phyloP scores from a whole-genome alignment of 2,888 invertebrate genomes.

The Baronia brevicornis region DNA sequence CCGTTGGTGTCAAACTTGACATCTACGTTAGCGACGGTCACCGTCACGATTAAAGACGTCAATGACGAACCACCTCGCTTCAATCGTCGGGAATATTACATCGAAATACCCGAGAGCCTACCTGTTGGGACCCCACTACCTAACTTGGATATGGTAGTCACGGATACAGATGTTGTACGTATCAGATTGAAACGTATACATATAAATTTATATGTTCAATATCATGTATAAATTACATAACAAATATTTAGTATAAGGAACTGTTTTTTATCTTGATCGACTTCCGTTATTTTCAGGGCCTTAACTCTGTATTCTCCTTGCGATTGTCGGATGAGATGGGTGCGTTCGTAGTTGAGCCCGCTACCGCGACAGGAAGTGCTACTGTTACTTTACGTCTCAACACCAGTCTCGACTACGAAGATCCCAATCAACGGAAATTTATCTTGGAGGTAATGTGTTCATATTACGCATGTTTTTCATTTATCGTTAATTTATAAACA shows the following conservation, averaged over 20 bases:
- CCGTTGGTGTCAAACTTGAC: constrained; percentile 81
- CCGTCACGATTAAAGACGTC: constrained; percentile 90
- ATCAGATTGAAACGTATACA: too few relatives aligned
- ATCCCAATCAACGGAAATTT: constrained; percentile 93
- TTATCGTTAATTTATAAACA: too few relatives aligned
- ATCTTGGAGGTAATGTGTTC: constrained; percentile 87
- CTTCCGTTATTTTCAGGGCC: constrained; percentile 75
- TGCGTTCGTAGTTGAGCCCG: constrained; percentile 89
- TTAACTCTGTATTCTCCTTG: constrained; percentile 88
- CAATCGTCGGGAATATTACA: constrained; percentile 86
- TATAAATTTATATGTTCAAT: too few relatives aligned
- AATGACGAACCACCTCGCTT: constrained; percentile 93
- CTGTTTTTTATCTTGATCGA: not conserved
- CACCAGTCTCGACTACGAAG: constrained; percentile 90
- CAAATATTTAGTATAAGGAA: too few relatives aligned
- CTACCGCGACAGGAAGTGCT: constrained; percentile 85
- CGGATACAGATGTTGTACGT: constrained; percentile 92
- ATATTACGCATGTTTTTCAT: too few relatives aligned
- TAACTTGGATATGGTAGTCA: constrained; percentile 88
- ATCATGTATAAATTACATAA: too few relatives aligned
- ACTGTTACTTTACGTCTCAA: constrained; percentile 88
- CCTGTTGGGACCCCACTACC: constrained; percentile 87
- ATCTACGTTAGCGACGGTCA: constrained; percentile 82
- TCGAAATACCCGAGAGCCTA: constrained; percentile 88
- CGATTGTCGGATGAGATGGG: constrained; percentile 87